phyloP scores from a whole-genome alignment of 2,888 invertebrate species.

The Diaprepes abbreviatus region DNA sequence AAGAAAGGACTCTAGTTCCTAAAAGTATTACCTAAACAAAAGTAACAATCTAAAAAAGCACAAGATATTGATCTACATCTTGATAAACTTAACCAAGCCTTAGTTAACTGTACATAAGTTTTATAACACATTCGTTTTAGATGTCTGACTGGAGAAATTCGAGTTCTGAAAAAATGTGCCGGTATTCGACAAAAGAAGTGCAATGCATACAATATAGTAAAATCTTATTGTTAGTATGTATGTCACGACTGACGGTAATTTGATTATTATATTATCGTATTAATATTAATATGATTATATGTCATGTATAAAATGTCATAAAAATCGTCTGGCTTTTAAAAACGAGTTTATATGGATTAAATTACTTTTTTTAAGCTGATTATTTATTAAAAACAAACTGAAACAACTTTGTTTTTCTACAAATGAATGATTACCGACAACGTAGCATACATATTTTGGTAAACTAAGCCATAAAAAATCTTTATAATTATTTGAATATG shows the following conservation, averaged over 20 bases:
- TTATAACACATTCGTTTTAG: conserved; percentile 2
- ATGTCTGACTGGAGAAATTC: conserved; percentile 5
- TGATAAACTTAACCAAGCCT: conserved; percentile 16
- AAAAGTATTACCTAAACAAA: conserved; percentile 4
- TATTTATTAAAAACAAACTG: too few species aligned
- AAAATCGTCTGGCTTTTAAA: not conserved
- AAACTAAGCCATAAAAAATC: too few species aligned
- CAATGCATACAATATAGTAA: not conserved
- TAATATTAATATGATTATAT: not conserved
- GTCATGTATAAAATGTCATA: not conserved
- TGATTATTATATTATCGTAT: conserved; percentile 2
- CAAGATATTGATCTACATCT: conserved; percentile 16
- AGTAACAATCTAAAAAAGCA: conserved; percentile 4
- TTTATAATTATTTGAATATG: too few species aligned
- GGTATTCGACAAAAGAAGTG: conserved; percentile 3
- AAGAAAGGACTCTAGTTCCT: not conserved
- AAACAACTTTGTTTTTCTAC: too few species aligned
- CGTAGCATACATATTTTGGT: too few species aligned
- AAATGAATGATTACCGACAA: too few species aligned
- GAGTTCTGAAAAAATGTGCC: conserved; percentile 2
- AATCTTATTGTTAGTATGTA: not conserved
- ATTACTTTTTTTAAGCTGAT: too few species aligned
- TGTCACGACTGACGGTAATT: not conserved
- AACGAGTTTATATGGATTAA: too few species aligned
- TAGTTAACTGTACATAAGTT: not conserved